A percentile compares a stretch with the other conserved stretches of the same genome.
Conservation (phyloP, 53 echinoderm and acorn worm genomes). For the Actinopyga echinites region DNA sequence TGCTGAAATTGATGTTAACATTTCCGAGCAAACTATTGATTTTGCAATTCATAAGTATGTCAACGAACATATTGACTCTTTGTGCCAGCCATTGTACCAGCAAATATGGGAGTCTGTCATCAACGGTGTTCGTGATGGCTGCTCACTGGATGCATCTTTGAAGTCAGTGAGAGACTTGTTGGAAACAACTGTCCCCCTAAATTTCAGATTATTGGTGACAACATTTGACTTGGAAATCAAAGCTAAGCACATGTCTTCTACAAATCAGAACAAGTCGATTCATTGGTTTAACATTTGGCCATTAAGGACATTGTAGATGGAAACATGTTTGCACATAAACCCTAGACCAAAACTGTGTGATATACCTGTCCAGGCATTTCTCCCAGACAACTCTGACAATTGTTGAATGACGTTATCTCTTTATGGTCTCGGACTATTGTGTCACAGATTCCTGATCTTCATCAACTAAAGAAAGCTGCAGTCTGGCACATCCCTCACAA, state of each 20-base stretch:
- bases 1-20: neutral
- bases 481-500: slow-evolving; percentile 9
- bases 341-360: neutral
- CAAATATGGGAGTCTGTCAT: no score
- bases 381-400: neutral
- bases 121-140: no score
- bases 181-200: no score
- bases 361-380: neutral
- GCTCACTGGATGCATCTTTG: no score
- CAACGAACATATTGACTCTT: no score
- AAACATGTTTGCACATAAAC: no score
- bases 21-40: neutral
- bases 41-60: no score
- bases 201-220: neutral
- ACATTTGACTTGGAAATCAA: neutral
- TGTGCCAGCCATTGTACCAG: no score
- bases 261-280: neutral
- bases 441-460: neutral
- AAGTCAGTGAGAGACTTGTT: no score
- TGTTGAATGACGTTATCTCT: neutral
- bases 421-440: neutral
- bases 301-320: neutral
- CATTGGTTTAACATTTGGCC: slow-evolving; percentile 11
- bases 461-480: neutral
- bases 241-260: neutral